These are phyloP conservation scores for Latheticus oryzae DNA, from an alignment of 2,888 invertebrate species.

Conservation along the genomic window DNA sequence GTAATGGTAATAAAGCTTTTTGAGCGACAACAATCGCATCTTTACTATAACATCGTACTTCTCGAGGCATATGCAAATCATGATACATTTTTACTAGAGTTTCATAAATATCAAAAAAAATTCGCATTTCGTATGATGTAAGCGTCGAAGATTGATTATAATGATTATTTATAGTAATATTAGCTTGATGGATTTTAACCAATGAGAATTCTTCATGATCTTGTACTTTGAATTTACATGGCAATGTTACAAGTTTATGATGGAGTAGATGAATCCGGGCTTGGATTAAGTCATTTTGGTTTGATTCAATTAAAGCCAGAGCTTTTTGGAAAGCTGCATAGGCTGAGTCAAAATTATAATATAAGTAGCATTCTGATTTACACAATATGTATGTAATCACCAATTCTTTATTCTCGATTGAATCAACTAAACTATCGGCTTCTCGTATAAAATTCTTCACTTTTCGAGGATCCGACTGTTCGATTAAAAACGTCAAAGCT, in stretches of 20 bases:
- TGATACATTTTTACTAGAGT: conserved; percentile 18
- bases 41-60: conserved; percentile 26
- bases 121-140: conserved; percentile 14
- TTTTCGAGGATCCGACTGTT: conserved; percentile 3
- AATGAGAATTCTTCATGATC: conserved; percentile 20
- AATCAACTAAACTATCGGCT: background rate
- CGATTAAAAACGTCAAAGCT: conserved; percentile 14
- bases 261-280: conserved; percentile 5
- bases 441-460: too few species aligned
- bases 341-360: conserved; percentile 11
- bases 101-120: conserved; percentile 34
- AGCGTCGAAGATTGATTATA: background rate
- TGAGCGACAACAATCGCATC: conserved; percentile 16
- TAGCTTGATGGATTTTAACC: conserved; percentile 22
- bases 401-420: background rate
- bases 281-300: conserved; percentile 5
- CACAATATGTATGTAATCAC: conserved; percentile 16
- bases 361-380: conserved; percentile 21
- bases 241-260: conserved; percentile 31
- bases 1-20: conserved; percentile 32
- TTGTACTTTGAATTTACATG: conserved; percentile 21
- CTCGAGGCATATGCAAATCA: conserved; percentile 26
- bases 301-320: background rate
- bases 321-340: conserved; percentile 17
- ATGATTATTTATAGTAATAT: background rate